A percentile compares a stretch with the other conserved stretches of the same genome.
phyloP scores from a whole-genome alignment of 2,113 vertebrate species.

The Fulica atra region DNA sequence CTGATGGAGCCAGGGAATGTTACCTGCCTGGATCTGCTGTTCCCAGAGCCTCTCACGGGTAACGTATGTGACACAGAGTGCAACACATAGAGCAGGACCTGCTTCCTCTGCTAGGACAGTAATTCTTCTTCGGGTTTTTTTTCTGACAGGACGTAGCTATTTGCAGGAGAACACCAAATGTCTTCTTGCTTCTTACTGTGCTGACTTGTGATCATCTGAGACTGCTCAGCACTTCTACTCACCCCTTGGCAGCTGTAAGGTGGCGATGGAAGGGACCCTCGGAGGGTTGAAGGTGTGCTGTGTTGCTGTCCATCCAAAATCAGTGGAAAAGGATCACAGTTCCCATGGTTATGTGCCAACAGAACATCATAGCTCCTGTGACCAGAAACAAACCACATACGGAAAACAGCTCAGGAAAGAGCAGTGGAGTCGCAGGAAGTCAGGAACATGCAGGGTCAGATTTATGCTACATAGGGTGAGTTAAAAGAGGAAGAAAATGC shows the following conservation, averaged over 20 bases:
- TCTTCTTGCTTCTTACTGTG: background rate
- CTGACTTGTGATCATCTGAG: background rate
- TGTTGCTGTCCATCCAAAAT: background rate
- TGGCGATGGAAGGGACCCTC: background rate
- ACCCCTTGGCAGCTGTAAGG: accelerated
- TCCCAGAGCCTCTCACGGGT: background rate
- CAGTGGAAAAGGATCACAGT: background rate
- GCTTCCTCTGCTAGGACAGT: background rate
- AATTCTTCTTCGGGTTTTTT: background rate
- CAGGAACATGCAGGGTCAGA: background rate
- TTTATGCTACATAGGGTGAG: background rate
- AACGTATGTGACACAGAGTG: background rate
- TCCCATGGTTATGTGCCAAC: background rate
- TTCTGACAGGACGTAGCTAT: background rate
- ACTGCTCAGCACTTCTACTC: background rate
- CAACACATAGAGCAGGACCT: background rate
- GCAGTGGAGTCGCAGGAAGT: background rate
- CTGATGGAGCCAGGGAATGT: background rate
- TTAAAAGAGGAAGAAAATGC: background rate
- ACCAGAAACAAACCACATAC: background rate
- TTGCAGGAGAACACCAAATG: background rate
- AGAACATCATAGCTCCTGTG: background rate
- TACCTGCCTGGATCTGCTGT: background rate
- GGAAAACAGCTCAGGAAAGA: background rate
- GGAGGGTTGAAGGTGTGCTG: background rate